Conservation (phyloP, 2,113 vertebrate genomes). For the Apistogramma diplotaenia region DNA sequence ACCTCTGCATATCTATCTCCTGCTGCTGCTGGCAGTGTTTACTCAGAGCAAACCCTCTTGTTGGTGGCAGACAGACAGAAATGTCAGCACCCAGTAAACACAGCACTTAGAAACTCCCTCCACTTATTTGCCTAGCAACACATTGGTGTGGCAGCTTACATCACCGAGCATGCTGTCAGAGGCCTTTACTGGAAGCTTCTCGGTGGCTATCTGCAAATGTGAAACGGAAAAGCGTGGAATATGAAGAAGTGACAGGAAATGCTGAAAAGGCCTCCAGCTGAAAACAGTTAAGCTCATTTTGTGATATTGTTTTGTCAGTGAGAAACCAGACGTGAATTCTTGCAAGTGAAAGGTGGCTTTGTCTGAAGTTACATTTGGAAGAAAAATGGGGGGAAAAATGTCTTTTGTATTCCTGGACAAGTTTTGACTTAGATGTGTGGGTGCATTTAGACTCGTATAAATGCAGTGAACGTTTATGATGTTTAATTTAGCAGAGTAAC, state of each 20-base stretch:
- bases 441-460: not conserved
- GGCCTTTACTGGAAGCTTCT: not conserved
- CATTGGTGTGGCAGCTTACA: conserved; percentile 48
- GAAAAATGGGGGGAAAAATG: not conserved
- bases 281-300: not conserved
- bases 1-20: not conserved
- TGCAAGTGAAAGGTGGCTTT: not conserved
- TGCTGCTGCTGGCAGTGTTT: conserved; percentile 32
- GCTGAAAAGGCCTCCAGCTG: not conserved
- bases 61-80: conserved; percentile 33
- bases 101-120: conserved; percentile 23
- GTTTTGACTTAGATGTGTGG: not conserved
- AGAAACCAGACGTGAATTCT: not conserved
- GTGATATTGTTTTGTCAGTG: not conserved
- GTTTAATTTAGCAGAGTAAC: not conserved
- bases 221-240: not conserved
- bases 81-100: conserved; percentile 41
- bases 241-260: not conserved
- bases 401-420: not conserved
- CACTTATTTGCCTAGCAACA: conserved; percentile 42
- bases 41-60: conserved; percentile 28
- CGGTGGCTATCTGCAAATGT: conserved; percentile 5
- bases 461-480: not conserved
- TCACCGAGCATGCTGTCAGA: conserved; percentile 9
- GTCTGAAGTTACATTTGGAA: not conserved